Evolutionary conservation across 2,113 vertebrate genomes (phyloP), one percentile per base, ranked within the genome.

Genomic region (Diglossa brunneiventris): DNA sequence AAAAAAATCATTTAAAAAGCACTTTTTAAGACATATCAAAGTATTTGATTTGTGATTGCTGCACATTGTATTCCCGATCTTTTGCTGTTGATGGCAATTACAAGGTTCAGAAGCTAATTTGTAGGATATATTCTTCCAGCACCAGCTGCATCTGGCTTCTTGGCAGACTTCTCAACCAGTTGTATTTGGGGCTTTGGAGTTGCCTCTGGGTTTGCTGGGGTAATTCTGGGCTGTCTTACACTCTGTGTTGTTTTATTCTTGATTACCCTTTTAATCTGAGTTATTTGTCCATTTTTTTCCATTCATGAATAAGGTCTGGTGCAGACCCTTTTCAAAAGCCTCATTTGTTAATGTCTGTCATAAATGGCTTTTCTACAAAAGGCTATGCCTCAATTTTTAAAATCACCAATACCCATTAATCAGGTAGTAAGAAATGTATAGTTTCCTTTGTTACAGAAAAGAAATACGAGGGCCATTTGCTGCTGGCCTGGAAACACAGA

Each of bases 401-500:
- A 96, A 87, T 70, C 47, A 63, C 66, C 84, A 49, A 69, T 94
- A 91, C 26, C 52, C 82, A 73, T 96, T 95, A 94, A 92, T 77
- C 72, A 80, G 72, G 83, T 95, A 95, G 96, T 95, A 94, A 95
- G 93, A 61, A 92, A 76, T 87, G 39, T 93, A 89, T 91, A 55
- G 94, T 96, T 94, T 90, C 76, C 63, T 94, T 89, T 94, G 76
- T 95, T 87, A 75, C 50, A 73, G 72, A 95, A 96, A 89, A 96
- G 72, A 96, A 97, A 95, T 93, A 66, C 0, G 33, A 90, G 85
- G 90, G 63, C 85, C 86, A 83, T 93, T 96, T 96, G 89, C 94
- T 86, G 59, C 90, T 93, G 88, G 83, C 89, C 94, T 96, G 94
- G 95, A 97, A 97, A 96, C 83, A 90, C 55, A 85, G 89, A 90